These are phyloP conservation scores for Phalloptychus januarius DNA, from an alignment of 2,797 vertebrate species.

Conservation along the genomic window DNA sequence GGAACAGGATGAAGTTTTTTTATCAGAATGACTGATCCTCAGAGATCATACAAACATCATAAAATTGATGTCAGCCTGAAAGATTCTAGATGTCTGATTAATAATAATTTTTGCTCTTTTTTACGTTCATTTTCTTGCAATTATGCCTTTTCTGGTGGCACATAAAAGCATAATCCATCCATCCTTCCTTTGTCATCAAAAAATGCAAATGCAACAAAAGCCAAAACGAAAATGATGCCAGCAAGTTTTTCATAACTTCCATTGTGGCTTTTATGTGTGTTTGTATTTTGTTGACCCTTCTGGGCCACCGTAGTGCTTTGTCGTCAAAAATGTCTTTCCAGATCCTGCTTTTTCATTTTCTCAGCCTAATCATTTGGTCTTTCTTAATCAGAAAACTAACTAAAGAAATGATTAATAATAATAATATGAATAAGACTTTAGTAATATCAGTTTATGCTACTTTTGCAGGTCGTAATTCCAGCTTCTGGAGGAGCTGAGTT, in stretches of 20 bases:
- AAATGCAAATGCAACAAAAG: neutral
- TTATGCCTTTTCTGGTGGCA: neutral
- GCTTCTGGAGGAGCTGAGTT: too few species aligned
- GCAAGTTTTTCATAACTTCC: neutral
- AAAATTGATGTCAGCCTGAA: neutral
- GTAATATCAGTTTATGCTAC: too few species aligned
- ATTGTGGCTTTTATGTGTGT: too few species aligned
- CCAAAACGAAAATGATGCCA: neutral
- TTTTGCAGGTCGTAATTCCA: too few species aligned
- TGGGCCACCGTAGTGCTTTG: too few species aligned
- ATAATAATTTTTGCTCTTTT: neutral
- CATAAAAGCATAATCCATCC: neutral
- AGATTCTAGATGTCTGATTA: neutral
- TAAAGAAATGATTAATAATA: too few species aligned
- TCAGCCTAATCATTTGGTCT: too few species aligned
- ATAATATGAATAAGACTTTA: too few species aligned
- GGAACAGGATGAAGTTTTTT: neutral
- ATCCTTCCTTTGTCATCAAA: neutral
- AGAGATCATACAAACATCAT: neutral
- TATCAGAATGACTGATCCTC: neutral
- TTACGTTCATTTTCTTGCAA: neutral
- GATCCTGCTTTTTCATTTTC: too few species aligned
- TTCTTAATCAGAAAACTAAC: too few species aligned
- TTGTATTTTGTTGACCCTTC: too few species aligned
- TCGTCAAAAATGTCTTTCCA: too few species aligned